Evolutionary conservation across 2,888 invertebrate species (phyloP).

Genomic region (Hesperia comma): DNA sequence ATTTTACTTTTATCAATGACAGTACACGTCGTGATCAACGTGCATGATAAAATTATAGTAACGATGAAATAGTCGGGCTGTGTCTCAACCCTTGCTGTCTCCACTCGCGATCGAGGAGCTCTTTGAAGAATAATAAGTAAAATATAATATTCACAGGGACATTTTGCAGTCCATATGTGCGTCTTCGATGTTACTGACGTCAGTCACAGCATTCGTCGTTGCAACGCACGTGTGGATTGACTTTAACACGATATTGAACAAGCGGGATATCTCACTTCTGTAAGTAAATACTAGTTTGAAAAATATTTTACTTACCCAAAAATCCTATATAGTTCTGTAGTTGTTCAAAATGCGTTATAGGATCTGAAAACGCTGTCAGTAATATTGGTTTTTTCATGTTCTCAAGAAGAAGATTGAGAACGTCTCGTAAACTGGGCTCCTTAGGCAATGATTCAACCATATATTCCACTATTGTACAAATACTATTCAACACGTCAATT

Average conservation of each 20-base stretch:
- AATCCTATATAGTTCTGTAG: constrained; percentile 60
- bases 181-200: too few relatives aligned
- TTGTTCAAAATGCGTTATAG: constrained; percentile 51
- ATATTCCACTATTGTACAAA: constrained; percentile 57
- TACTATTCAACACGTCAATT: constrained; percentile 54
- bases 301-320: constrained; percentile 55
- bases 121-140: too few relatives aligned
- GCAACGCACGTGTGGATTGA: too few relatives aligned
- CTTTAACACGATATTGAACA: too few relatives aligned
- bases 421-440: constrained; percentile 47
- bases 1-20: constrained; percentile 44
- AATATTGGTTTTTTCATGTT: constrained; percentile 60
- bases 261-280: too few relatives aligned
- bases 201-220: too few relatives aligned
- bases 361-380: constrained; percentile 53
- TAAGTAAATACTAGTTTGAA: not conserved
- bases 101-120: too few relatives aligned
- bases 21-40: not conserved
- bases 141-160: too few relatives aligned
- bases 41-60: not conserved
- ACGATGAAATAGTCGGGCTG: not conserved
- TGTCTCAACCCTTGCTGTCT: not conserved
- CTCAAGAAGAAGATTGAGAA: constrained; percentile 49
- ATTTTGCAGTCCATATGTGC: too few relatives aligned
- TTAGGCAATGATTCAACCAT: constrained; percentile 53